phyloP scores from a whole-genome alignment of 2,113 vertebrate genomes.

The Chiloscyllium plagiosum region DNA sequence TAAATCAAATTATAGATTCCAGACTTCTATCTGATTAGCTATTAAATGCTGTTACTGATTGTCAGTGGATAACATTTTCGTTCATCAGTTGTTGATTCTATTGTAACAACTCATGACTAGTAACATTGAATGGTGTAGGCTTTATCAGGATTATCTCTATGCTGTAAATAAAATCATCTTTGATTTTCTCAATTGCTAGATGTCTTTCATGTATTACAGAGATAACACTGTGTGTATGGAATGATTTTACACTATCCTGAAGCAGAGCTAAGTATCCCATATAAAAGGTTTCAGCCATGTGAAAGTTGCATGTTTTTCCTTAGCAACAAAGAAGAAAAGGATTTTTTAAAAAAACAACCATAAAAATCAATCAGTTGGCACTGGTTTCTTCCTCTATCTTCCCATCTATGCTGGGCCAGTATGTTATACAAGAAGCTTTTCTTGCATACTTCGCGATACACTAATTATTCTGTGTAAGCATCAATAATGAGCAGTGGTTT shows the following conservation, averaged over 20 bases:
- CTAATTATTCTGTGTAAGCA: background rate
- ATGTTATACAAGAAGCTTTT: background rate
- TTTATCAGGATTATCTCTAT: background rate
- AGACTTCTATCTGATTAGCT: background rate
- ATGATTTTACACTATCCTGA: background rate
- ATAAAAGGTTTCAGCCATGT: background rate
- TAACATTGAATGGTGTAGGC: background rate
- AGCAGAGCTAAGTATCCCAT: background rate
- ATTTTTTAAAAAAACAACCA: background rate
- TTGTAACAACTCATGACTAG: slow-evolving; percentile 20
- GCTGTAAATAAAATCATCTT: background rate
- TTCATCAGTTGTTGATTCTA: slow-evolving; percentile 16
- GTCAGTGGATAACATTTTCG: slow-evolving; percentile 17
- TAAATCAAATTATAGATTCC: slow-evolving; percentile 11
- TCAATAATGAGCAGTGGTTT: background rate
- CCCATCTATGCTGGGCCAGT: background rate
- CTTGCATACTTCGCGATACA: background rate
- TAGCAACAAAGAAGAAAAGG: background rate
- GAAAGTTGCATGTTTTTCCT: background rate
- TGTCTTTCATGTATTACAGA: background rate
- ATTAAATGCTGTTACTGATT: background rate
- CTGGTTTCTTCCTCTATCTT: background rate
- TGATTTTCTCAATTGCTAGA: background rate
- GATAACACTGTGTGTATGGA: background rate
- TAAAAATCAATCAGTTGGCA: background rate